Evolutionary conservation across 1,140 invertebrate genomes (phyloP).

Genomic region (Holcopasites calliopsidis): DNA sequence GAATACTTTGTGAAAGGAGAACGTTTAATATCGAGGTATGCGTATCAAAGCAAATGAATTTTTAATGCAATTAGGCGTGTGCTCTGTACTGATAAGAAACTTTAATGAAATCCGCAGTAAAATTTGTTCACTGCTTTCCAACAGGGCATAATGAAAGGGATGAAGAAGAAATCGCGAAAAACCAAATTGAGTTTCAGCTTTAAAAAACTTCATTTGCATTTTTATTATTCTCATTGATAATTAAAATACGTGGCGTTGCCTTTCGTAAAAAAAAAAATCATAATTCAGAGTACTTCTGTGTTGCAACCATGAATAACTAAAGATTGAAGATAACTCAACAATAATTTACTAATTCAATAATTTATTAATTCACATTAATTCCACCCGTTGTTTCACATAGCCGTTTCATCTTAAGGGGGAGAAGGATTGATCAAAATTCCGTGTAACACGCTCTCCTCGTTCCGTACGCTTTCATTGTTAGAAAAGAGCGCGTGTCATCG

Average conservation of each 20-base stretch:
- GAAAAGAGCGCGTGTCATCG: constrained; percentile 9
- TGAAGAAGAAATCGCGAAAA: neutral
- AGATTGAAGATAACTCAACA: too few species aligned
- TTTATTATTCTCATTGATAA: neutral
- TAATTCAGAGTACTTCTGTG: neutral
- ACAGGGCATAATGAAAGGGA: neutral
- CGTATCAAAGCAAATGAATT: neutral
- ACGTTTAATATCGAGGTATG: neutral
- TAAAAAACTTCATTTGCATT: constrained; percentile 8
- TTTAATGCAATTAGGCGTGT: neutral
- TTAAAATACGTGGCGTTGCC: neutral
- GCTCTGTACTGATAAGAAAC: neutral
- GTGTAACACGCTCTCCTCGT: neutral
- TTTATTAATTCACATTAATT: too few species aligned
- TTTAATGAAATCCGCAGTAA: neutral
- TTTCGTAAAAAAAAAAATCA: neutral
- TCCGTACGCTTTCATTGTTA: neutral
- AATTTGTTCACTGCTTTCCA: neutral
- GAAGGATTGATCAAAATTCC: constrained; percentile 15
- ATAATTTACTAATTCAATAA: too few species aligned
- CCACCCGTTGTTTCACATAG: neutral
- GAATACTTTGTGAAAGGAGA: neutral
- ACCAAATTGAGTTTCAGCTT: constrained; percentile 10
- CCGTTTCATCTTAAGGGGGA: neutral
- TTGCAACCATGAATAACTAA: too few species aligned